Evolutionary conservation across 2,888 invertebrate genomes (phyloP).

Genomic region (Pristionchus arcanus): DNA sequence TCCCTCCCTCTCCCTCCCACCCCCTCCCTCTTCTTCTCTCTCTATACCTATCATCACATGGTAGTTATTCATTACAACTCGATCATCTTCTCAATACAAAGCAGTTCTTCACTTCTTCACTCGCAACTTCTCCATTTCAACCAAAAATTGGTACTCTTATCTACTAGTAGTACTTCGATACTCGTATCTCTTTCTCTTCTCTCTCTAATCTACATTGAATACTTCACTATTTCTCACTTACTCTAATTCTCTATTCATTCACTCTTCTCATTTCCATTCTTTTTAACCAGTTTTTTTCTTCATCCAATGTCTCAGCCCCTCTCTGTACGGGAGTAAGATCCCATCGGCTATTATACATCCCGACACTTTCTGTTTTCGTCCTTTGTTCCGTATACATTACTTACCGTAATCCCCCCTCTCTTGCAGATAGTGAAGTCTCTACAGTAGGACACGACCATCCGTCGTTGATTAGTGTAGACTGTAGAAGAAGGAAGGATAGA

Average conservation of each 20-base stretch:
- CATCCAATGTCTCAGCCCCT: not conserved
- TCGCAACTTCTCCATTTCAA: conserved; percentile 27
- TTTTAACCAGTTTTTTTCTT: conserved; percentile 49
- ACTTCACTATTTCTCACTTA: conserved; percentile 46
- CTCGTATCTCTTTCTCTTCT: not conserved
- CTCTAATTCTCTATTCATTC: conserved; percentile 30
- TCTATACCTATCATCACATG: conserved; percentile 2
- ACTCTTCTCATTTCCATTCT: conserved; percentile 48
- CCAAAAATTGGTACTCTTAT: conserved; percentile 37
- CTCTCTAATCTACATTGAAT: conserved; percentile 18
- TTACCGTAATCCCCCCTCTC: not conserved
- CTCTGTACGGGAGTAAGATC: conserved; percentile 33
- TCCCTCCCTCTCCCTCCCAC: conserved; percentile 12
- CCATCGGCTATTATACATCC: not conserved
- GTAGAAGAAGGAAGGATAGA: conserved; percentile 15
- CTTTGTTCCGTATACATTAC: not conserved
- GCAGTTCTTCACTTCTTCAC: conserved; percentile 20
- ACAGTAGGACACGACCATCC: conserved; percentile 11
- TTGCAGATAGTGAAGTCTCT: conserved; percentile 17
- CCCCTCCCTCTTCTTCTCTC: conserved; percentile 11
- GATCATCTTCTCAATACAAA: not conserved
- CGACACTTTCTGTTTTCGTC: not conserved
- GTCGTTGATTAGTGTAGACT: conserved; percentile 10
- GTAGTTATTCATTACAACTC: conserved; percentile 3
- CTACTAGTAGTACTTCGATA: conserved; percentile 25